A percentile compares a stretch with the other conserved stretches of the same genome.
Conservation (phyloP, 2,888 invertebrate genomes). For the Folsomia candida region DNA sequence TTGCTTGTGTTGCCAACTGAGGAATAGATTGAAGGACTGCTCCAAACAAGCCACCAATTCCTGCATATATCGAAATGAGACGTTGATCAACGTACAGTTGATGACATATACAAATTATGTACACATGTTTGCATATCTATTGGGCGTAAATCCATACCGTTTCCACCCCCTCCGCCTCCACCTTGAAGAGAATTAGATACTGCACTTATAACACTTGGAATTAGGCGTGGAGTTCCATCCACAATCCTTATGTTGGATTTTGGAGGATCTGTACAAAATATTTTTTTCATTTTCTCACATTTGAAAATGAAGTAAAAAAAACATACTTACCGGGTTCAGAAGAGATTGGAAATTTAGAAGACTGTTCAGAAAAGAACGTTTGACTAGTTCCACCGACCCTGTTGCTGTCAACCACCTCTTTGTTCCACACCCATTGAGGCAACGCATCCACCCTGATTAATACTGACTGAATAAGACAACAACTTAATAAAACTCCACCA, state of each 20-base stretch:
- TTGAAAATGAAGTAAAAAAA: background rate
- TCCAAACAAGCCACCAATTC: slow-evolving; percentile 21
- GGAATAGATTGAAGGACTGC: slow-evolving; percentile 23
- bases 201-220: background rate
- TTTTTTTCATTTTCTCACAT: too few relatives aligned
- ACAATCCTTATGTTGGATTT: slow-evolving; percentile 2
- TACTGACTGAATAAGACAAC: background rate
- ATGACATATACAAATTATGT: background rate
- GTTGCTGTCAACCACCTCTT: slow-evolving; percentile 20
- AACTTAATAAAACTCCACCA: too few relatives aligned
- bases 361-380: background rate
- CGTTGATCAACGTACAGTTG: too few relatives aligned
- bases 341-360: background rate
- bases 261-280: background rate
- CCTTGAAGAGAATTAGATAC: slow-evolving; percentile 12
- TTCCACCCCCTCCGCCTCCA: slow-evolving; percentile 17
- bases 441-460: slow-evolving; percentile 23
- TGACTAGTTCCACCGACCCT: background rate
- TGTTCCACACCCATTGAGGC: slow-evolving; percentile 49
- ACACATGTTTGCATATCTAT: too few relatives aligned
- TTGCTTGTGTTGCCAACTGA: slow-evolving; percentile 21
- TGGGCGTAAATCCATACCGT: too few relatives aligned
- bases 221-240: background rate
- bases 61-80: too few relatives aligned
- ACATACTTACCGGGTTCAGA: background rate